These are phyloP conservation scores for Brachyistius frenatus DNA, from an alignment of 2,113 vertebrate genomes.

Conservation along the genomic window DNA sequence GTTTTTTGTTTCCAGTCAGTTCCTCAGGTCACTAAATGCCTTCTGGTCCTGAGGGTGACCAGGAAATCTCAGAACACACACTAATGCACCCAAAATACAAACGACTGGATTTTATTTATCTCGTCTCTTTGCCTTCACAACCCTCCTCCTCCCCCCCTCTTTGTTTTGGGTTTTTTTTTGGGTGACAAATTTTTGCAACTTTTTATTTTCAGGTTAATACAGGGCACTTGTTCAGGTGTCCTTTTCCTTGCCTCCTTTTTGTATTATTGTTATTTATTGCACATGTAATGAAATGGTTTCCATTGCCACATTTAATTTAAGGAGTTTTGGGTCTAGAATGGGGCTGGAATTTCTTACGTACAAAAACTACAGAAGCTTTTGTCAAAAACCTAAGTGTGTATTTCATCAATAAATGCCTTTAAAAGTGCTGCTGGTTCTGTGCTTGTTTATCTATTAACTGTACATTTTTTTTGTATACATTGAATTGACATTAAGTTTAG, in stretches of 20 bases:
- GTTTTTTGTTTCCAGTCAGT: conserved; percentile 66
- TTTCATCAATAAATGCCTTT: conserved; percentile 89
- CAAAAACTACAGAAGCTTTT: conserved; percentile 84
- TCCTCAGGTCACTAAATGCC: conserved; percentile 83
- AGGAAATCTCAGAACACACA: conserved; percentile 80
- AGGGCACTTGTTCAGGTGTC: conserved; percentile 75
- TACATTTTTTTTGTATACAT: too few relatives aligned
- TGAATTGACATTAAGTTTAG: too few relatives aligned
- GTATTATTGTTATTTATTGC: conserved; percentile 86
- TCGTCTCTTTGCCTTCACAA: conserved; percentile 28
- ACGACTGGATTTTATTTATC: conserved; percentile 68
- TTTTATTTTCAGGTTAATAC: conserved; percentile 55
- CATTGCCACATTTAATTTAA: conserved; percentile 74
- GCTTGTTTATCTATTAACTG: conserved; percentile 1
- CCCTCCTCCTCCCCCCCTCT: background rate
- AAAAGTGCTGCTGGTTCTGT: conserved; percentile 57
- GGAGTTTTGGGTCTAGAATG: conserved; percentile 71
- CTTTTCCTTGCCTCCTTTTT: conserved; percentile 72
- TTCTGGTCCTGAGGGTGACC: conserved; percentile 78
- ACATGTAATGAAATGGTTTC: conserved; percentile 82
- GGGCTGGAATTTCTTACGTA: conserved; percentile 81
- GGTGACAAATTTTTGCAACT: background rate
- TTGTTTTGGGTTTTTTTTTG: background rate
- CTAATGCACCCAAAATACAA: conserved; percentile 73
- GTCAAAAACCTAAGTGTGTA: conserved; percentile 85